Evolutionary conservation across 2,888 invertebrate species (phyloP), one percentile per base, ranked within the genome.

Genomic region (Phalangium opilio): DNA sequence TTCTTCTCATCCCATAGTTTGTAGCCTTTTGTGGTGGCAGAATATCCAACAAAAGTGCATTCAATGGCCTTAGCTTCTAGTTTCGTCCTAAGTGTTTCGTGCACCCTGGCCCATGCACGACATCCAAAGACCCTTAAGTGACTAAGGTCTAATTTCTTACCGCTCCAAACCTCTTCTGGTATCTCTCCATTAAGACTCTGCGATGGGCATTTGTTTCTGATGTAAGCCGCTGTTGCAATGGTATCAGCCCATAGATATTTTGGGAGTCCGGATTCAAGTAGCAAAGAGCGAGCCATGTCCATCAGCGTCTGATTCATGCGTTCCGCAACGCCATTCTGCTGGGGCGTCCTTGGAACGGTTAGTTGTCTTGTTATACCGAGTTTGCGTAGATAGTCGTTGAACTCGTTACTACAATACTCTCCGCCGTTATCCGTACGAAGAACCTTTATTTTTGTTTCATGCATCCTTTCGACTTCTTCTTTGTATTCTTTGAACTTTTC

Each of bases 131-230:
- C 21, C 27, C 17, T 42, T 8, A 42, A 36, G n/a, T 42, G 42
- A 5, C 41, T 14, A 12, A 18, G 4, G 3, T 42, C 15, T 7
- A 12, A n/a, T 14, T 41, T 32, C 11, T 19, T 21, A 3, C 32
- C n/a, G 15, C 36, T 19, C 41, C 47, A 47, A 21, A 3, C 17
- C 38, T 36, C 35, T 18, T 48, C 44, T 33, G 43, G 48, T 2
- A 39, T 44, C 10, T 44, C 18, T 15, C 21, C 48, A 4, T 15
- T 36, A 2, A 44, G 43, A 2, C 33, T 7, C 17, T 19, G 14
- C 2, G 48, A 48, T 3, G 41, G n/a, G 33, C 44, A 34, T 18
- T 47, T 47, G 39, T 47, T 47, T 2, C 12, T 17, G 1, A 43
- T 32, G n/a, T 47, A n/a, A 15, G 35, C 14, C 17, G 47, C 42